Base-by-base conservation (phyloP, 2,113 vertebrate genomes). In the Eupsittula cactorum region DNA sequence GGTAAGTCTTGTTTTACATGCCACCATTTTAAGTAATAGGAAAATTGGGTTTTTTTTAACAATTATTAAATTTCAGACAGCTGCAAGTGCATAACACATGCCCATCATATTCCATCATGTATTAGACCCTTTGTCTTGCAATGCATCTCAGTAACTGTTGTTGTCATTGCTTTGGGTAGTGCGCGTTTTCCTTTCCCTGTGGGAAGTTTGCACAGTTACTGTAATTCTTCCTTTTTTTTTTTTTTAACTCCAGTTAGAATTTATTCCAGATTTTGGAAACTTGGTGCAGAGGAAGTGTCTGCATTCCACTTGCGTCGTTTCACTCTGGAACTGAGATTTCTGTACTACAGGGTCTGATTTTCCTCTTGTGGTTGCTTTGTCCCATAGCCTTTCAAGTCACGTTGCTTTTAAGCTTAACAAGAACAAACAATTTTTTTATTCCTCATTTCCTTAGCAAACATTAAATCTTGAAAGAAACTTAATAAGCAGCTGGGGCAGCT, bases 1-100 rank as follows among this genome's bases (percentile, higher is more conserved):
- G 98, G 99, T 99, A 97, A 98, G 98, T 97, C 33, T 92, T 96
- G 42, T 69, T 96, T 97, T 95, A 94, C 93, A 95, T 82, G 92
- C 73, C 92, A 95, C 47, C 92, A 46, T 95, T 96, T 92, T 87
- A 87, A 92, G 65, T 86, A n/a, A 67, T 52, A 29, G 0, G 12
- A 73, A 21, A 4, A 2, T 62, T 50, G 19, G 74, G 65, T 23
- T 33, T 82, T 82, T 92, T 81, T 63, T 10, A 2, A 92, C 46
- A 3, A 0, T 55, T 65, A 37, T 63, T 44, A 19, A 49, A 67
- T 86, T 80, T 92, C 86, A 77, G 89, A 12, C 39, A 79, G 39
- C 68, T 78, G 64, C 18, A 88, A 84, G 37, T 37, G 20, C 63
- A 4, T 64, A 79, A 81, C 74, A 78, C 90, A 76, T 81, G 31